phyloP scores from a whole-genome alignment of 2,888 invertebrate genomes.

The Lacanobia wlatinum region DNA sequence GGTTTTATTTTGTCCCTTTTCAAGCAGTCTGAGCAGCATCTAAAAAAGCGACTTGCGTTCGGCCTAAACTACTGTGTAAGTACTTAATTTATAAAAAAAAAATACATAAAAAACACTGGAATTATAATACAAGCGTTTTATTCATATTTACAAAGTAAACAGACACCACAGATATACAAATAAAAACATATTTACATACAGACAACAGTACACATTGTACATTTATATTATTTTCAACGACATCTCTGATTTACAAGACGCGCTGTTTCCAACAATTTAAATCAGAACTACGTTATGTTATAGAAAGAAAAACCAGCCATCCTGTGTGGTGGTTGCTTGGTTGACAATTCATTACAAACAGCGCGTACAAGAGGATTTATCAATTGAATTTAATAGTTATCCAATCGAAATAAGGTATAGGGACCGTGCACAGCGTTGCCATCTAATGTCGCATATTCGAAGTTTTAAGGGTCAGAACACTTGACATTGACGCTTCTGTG shows the following conservation, averaged over 20 bases:
- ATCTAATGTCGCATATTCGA: no score
- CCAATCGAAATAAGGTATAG: no score
- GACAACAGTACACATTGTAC: constrained; percentile 61
- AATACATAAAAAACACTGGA: background rate
- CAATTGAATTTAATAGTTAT: no score
- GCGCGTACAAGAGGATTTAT: background rate
- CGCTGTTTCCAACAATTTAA: background rate
- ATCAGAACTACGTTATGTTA: background rate
- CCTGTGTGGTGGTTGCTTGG: background rate
- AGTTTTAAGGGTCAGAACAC: no score
- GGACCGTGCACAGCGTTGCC: no score
- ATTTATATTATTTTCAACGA: constrained; percentile 28
- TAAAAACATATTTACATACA: constrained; percentile 60
- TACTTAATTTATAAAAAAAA: background rate
- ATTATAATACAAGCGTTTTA: constrained; percentile 63
- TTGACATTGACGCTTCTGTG: no score
- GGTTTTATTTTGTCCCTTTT: background rate
- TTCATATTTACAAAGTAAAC: constrained; percentile 60
- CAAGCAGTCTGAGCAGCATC: no score
- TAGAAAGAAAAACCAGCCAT: background rate
- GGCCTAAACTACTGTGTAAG: background rate
- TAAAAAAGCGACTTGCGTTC: no score
- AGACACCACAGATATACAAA: constrained; percentile 61
- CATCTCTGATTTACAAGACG: background rate
- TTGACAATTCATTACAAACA: background rate